Conservation (phyloP, 2,113 vertebrate genomes). For the Monopterus albus region DNA sequence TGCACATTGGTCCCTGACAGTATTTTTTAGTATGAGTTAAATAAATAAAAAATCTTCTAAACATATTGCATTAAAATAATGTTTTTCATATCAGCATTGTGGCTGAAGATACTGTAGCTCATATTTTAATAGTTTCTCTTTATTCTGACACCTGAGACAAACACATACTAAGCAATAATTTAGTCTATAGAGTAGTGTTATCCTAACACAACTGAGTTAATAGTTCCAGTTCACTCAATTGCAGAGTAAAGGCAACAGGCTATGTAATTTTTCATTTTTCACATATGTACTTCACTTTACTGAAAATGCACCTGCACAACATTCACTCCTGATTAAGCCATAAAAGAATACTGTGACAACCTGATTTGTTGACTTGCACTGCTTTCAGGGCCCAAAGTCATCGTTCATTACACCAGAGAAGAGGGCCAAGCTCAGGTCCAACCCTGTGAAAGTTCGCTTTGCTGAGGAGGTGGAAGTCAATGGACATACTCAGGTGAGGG, state of each 20-base stretch:
- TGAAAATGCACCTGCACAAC: neutral
- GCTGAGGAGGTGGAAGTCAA: conserved; percentile 97
- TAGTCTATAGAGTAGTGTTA: neutral
- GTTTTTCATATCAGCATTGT: neutral
- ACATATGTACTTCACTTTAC: neutral
- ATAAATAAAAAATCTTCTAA: no score
- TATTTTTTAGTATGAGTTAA: no score
- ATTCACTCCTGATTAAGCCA: neutral
- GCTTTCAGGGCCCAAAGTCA: conserved; percentile 91
- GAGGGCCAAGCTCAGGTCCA: conserved; percentile 91
- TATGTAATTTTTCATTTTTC: neutral
- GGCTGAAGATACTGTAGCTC: no score
- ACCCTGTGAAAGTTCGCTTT: conserved; percentile 95
- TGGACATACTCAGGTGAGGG: conserved; percentile 89
- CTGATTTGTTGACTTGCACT: conserved; percentile 46
- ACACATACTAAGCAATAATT: no score
- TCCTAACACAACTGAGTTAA: neutral
- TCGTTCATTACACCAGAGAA: conserved; percentile 97
- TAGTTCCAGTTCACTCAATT: no score
- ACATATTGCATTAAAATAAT: neutral
- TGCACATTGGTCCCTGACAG: no score
- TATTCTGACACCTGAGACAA: no score
- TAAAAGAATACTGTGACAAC: no score
- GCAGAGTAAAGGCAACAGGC: neutral
- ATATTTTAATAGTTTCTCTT: no score